Base-by-base conservation (phyloP, 2,888 invertebrate species). In the Sepiola atlantica region DNA sequence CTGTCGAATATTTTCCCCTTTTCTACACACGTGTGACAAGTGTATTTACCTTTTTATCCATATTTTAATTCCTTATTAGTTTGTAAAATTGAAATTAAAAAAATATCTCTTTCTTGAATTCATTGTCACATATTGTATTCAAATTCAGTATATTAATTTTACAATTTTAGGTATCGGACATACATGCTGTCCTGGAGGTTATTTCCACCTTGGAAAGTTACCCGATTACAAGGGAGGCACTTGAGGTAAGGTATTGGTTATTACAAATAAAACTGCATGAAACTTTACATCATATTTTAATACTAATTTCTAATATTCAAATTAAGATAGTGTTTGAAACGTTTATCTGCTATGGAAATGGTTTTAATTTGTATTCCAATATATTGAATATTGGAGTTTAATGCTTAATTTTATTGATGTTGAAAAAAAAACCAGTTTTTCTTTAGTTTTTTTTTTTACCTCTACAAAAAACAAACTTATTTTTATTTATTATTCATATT, bases 111-210 rank as follows among this genome's bases (percentile, higher is more conserved):
- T n/a, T 8, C 21, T 20, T 55, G 32, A 28, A 0, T 10, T 1
- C 54, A 28, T 93, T 21, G 10, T 6, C 20, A 6, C 14, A 24
- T 24, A 12, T 55, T 93, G 3, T 57, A 24, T 35, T 93, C 35
- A 55, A 12, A 24, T 55, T 55, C 32, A 35, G n/a, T 54, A 12
- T 55, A 14, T 92, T 28, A 45, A 61, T 94, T 94, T 94, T 77
- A 45, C 95, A 94, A 45, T 96, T 98, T 95, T 97, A 99, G 99
- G 99, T 99, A 98, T 98, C 99, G 98, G 98, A 99, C 98, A 98
- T 99, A 98, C 98, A 98, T 97, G 98, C 98, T 97, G 99, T 99
- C 98, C 98, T 98, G 98, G 99, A 99, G 98, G 98, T 99, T 98
- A 98, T 99, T 98, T 98, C 98, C 98, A 98, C 98, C 97, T 98